Conservation (phyloP, 1,140 invertebrate species). For the Calliphora vicina region DNA sequence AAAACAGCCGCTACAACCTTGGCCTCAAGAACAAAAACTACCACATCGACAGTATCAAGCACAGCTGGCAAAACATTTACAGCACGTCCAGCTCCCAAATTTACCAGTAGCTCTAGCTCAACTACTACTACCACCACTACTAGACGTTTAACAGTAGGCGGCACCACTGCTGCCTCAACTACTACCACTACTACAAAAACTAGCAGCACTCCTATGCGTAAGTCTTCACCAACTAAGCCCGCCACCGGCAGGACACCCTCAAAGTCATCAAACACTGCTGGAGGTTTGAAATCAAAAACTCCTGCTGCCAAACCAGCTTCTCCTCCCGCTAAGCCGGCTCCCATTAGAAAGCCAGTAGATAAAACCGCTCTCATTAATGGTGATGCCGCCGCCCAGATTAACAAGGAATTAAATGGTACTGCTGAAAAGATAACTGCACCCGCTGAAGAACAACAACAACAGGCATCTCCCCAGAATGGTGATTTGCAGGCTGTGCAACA, state of each 20-base stretch:
- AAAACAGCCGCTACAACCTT: slow-evolving; percentile 40
- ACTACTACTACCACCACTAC: slow-evolving; percentile 17
- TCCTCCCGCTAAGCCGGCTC: neutral
- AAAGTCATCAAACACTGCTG: neutral
- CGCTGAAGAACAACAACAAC: neutral
- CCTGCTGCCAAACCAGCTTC: neutral
- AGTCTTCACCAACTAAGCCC: slow-evolving; percentile 24
- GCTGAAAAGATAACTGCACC: neutral
- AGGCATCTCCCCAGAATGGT: neutral
- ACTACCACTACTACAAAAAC: slow-evolving; percentile 5
- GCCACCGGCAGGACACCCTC: neutral
- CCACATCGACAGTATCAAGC: slow-evolving; percentile 40
- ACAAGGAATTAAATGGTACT: slow-evolving; percentile 27
- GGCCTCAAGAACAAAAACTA: slow-evolving; percentile 44
- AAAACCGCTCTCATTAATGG: neutral
- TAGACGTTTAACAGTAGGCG: slow-evolving; percentile 21
- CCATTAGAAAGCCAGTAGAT: neutral
- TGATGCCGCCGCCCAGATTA: neutral
- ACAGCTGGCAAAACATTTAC: slow-evolving; percentile 58
- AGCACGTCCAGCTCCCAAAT: slow-evolving; percentile 57
- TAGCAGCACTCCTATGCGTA: slow-evolving; percentile 21
- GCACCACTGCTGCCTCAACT: neutral
- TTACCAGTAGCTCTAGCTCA: slow-evolving; percentile 37
- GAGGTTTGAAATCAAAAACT: neutral
- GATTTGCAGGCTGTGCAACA: neutral